Conservation (phyloP, 1,140 invertebrate genomes). For the Brachionus calyciflorus region DNA sequence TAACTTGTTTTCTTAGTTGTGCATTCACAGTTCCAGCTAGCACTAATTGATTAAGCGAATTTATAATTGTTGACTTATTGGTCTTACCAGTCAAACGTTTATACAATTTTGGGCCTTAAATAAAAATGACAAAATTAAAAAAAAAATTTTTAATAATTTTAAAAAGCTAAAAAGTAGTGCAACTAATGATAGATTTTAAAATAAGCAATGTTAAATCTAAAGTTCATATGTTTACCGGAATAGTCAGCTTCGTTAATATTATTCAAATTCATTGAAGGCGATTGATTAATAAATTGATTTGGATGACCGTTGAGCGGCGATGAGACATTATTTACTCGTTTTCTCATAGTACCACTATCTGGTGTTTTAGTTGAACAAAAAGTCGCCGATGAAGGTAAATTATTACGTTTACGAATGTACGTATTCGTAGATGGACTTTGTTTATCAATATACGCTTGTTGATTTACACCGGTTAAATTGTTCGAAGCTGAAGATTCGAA, state of each 20-base stretch:
- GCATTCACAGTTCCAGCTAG: constrained; percentile 39
- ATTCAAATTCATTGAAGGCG: constrained; percentile 20
- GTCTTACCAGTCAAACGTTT: constrained; percentile 28
- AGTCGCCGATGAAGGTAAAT: constrained; percentile 7
- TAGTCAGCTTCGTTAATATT: constrained; percentile 33
- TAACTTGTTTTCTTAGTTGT: constrained; percentile 19
- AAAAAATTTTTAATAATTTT: too few relatives aligned
- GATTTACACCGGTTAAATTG: background rate
- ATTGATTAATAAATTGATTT: background rate
- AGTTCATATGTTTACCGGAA: background rate
- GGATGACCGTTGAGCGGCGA: background rate
- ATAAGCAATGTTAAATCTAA: background rate
- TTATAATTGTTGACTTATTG: constrained; percentile 42
- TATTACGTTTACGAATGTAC: constrained; percentile 2
- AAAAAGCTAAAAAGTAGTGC: too few relatives aligned
- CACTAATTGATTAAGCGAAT: constrained; percentile 40
- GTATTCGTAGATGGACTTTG: background rate
- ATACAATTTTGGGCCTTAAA: constrained; percentile 43
- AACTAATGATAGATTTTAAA: too few relatives aligned
- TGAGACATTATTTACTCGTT: background rate
- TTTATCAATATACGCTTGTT: background rate
- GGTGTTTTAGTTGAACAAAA: constrained; percentile 14
- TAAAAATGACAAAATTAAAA: too few relatives aligned
- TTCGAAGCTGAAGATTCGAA: constrained; percentile 41
- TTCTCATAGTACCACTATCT: background rate